Evolutionary conservation across 2,888 invertebrate species (phyloP), one percentile per base, ranked within the genome.

Genomic region (Campoplex capitator): DNA sequence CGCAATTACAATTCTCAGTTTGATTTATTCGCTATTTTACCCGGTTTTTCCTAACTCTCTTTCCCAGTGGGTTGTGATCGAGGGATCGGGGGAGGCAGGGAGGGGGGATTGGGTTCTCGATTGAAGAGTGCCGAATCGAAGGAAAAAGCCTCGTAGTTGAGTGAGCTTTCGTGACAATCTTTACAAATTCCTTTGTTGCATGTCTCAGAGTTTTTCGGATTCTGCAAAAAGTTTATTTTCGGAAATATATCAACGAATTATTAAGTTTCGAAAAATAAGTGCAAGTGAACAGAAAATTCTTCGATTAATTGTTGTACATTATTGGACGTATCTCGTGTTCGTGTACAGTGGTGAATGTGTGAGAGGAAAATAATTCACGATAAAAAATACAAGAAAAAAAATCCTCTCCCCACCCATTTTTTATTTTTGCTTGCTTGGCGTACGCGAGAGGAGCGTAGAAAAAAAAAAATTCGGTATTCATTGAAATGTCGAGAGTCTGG

Each of bases 1-100:
- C 18, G 28, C 45, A 62, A 32, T 23, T 54, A 51, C 28, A 23
- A 35, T 35, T 38, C 48, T 11, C 38, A 75, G 38, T 56, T 56
- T 58, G 8, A 18, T 48, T 11, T 11, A 65, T 28, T 54, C 45
- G 48, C 42, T 76, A 35, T 42, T 76, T 76, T 71, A 83, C 86
- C 86, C 83, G 86, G 83, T 83, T 83, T 86, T 62, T 83, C 76
- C 78, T 70, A 74, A 67, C 51, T 76, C 38, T 51, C 45, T 65
- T 45, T 13, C 67, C 38, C 45, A 45, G 48, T 48, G 48, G 70
- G 28, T 23, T 48, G 70, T n/a, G 62, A 62, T 62, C 62, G 62
- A 62, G 62, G 62, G 62, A 62, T 62, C 62, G 70, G 28, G 71
- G 71, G 74, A 4, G n/a, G 6, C 11, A 51, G 35, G 9, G 56